Percentiles rank a stretch among this genome's conserved stretches.
Evolutionary conservation across 2,113 vertebrate genomes (phyloP).

Genomic region (Collichthys lucidus): DNA sequence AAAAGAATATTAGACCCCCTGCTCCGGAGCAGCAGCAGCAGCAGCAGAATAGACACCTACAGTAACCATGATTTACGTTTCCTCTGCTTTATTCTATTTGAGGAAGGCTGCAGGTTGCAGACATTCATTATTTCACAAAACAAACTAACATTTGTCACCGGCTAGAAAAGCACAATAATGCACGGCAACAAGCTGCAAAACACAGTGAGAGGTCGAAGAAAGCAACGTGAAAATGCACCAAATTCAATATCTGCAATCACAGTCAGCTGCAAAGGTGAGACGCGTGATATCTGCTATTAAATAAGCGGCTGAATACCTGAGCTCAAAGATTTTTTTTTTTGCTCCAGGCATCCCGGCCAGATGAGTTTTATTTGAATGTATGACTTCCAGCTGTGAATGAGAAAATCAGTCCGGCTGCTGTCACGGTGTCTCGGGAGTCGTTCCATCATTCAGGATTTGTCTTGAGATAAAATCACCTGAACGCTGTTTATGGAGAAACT

Average conservation of each 20-base stretch:
- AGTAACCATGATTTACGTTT: slow-evolving; percentile 38
- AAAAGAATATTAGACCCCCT: slow-evolving; percentile 6
- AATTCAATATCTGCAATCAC: slow-evolving; percentile 40
- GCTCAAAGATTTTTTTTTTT: slow-evolving; percentile 24
- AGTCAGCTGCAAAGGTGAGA: slow-evolving; percentile 43
- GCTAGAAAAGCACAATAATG: background rate
- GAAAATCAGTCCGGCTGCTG: slow-evolving; percentile 12
- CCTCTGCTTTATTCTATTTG: slow-evolving; percentile 40
- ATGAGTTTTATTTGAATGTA: slow-evolving; percentile 50
- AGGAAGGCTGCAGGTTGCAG: slow-evolving; percentile 48
- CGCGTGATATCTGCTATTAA: slow-evolving; percentile 59
- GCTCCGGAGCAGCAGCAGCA: background rate
- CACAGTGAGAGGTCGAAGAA: slow-evolving; percentile 21
- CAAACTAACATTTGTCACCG: slow-evolving; percentile 46
- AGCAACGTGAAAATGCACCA: slow-evolving; percentile 3
- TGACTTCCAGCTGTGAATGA: slow-evolving; percentile 52
- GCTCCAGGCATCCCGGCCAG: slow-evolving; percentile 34
- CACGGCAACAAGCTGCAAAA: slow-evolving; percentile 5
- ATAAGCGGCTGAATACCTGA: slow-evolving; percentile 58
- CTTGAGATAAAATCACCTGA: slow-evolving; percentile 12
- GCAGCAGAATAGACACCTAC: slow-evolving; percentile 4
- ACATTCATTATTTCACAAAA: slow-evolving; percentile 45
- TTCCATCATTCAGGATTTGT: slow-evolving; percentile 57
- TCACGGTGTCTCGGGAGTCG: slow-evolving; percentile 26
- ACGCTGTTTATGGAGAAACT: slow-evolving; percentile 18